phyloP scores from a whole-genome alignment of 2,113 vertebrate genomes.

The Puma concolor region DNA sequence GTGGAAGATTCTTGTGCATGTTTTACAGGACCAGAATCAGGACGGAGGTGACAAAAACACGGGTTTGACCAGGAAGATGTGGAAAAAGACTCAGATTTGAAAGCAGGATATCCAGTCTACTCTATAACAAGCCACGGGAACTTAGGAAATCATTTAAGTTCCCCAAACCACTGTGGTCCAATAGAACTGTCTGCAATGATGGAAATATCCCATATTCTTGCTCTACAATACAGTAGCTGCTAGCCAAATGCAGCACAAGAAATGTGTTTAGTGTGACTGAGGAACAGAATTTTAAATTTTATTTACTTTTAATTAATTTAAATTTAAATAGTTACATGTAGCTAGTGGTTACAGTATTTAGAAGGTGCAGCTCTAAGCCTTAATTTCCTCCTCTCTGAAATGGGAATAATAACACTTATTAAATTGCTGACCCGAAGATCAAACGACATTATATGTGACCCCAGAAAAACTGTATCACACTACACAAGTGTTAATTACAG shows the following conservation, averaged over 20 bases:
- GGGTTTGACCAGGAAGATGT: neutral
- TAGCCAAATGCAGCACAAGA: neutral
- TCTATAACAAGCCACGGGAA: neutral
- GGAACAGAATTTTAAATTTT: neutral
- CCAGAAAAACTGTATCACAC: neutral
- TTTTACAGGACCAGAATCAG: neutral
- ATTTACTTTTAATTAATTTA: constrained; percentile 11
- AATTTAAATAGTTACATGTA: neutral
- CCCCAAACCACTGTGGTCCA: neutral
- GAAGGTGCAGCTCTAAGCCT: neutral
- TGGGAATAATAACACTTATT: neutral
- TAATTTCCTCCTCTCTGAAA: neutral
- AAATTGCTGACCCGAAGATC: neutral
- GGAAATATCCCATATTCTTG: neutral
- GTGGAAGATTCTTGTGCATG: neutral
- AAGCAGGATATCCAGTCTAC: neutral
- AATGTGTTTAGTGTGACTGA: neutral
- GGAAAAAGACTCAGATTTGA: neutral
- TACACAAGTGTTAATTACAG: neutral
- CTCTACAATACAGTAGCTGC: neutral
- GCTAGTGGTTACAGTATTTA: neutral
- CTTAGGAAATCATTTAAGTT: neutral
- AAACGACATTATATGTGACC: neutral
- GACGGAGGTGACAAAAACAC: neutral
- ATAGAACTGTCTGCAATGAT: neutral